Base-by-base conservation (phyloP, 2,113 vertebrate species). In the Corvus hawaiiensis region DNA sequence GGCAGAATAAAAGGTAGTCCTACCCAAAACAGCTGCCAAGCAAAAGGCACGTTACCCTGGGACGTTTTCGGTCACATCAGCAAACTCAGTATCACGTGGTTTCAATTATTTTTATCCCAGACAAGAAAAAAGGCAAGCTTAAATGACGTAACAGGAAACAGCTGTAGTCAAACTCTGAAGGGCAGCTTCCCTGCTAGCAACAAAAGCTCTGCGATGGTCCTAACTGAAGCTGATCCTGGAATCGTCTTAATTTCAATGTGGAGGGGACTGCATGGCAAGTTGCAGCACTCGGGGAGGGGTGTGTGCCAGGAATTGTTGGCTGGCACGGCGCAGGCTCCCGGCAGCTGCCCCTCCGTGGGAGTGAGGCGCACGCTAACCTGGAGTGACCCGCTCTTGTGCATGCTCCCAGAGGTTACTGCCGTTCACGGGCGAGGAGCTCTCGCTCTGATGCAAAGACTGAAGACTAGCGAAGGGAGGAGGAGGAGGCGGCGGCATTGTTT, bases 71-170 rank as follows among this genome's bases (percentile, higher is more conserved):
- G 95, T 96, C 96, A 98, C 95, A 97, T 97, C 96, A 97, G 97
- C 97, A 98, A 97, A 76, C 80, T 64, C 54, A 86, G 12, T 46
- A 88, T 97, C 97, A 98, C 95, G 96, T 97, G 98, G 80, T 95
- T 97, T 93, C 93, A 93, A 97, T 98, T 97, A 94, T 89, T 97
- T 97, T 97, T 87, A 96, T 83, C 94, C 87, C 78, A 89, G 86
- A 96, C 81, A 89, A 95, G 88, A 92, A 93, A 84, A 84, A 81
- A 91, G 48, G 49, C 80, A 84, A 69, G 78, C 71, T 77, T 63
- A 81, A 88, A 76, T 94, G 95, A 95, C 64, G 56, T 83, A 97
- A 96, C 67, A 91, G 96, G 97, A 98, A 98, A 96, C 93, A 96
- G 94, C 96, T 98, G 96, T 90, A 97, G 89, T 59, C 83, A 77